phyloP scores from a whole-genome alignment of 2,113 vertebrate genomes.

The Oriolus oriolus region DNA sequence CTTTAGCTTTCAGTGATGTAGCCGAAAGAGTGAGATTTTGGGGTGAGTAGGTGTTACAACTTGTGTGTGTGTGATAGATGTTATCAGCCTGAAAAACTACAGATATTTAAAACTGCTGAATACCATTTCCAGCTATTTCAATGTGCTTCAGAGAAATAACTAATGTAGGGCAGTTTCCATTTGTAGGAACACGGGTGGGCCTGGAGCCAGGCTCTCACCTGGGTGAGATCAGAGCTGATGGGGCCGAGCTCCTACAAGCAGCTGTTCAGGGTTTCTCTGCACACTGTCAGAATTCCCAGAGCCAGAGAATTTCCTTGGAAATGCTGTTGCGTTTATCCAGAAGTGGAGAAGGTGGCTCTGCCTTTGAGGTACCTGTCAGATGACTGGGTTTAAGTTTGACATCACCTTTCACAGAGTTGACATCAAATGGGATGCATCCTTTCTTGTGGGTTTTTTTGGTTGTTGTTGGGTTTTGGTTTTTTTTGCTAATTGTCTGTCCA shows the following conservation, averaged over 20 bases:
- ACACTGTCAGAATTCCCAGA: not conserved
- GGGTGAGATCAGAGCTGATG: not conserved
- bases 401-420: not conserved
- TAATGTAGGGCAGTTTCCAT: not conserved
- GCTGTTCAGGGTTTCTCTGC: not conserved
- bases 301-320: not conserved
- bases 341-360: not conserved
- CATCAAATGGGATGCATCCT: not conserved
- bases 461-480: too few species aligned
- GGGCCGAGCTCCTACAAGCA: not conserved
- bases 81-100: not conserved
- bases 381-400: not conserved
- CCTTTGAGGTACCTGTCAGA: not conserved
- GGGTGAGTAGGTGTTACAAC: not conserved
- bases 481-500: not conserved
- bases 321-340: not conserved
- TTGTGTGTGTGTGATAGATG: not conserved
- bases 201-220: not conserved
- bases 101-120: not conserved
- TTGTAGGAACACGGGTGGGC: not conserved
- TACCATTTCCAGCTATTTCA: not conserved
- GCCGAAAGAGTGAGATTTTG: not conserved
- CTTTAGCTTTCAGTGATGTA: not conserved
- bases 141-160: not conserved
- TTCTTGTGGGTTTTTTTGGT: not conserved